Base-by-base conservation (phyloP, 2,797 vertebrate genomes). In the Anolis apletophallus region DNA sequence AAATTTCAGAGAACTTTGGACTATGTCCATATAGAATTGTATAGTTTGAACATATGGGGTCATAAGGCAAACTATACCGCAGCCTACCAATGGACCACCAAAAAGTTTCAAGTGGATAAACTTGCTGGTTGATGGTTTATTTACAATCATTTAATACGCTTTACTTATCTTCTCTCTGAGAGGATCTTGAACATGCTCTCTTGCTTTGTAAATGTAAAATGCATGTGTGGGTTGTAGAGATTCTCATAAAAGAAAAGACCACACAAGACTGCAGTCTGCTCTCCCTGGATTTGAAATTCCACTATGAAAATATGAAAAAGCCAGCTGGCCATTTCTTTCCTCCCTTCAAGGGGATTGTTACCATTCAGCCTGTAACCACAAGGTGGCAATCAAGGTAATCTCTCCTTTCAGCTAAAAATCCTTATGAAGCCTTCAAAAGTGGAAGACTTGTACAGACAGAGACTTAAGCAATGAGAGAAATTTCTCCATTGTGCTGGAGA, bases 311-410 rank as follows among this genome's bases (percentile, higher is more conserved):
- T 57, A 46, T 29, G 72, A 21, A 61, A 64, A 52, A 52, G 16
- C 19, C n/a, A 64, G 54, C 26, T 12, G n/a, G 5, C 5, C 13
- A 12, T 55, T 52, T 6, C 54, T 55, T 52, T 6, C 54, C 17
- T 4, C 14, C n/a, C 36, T 11, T 29, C 88, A 80, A 14, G 83
- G 79, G 83, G 9, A 36, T 50, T 32, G 9, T 29, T n/a, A 59
- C 10, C 5, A 78, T 93, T 89, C 90, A 86, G 3, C 1, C 64
- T 84, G 77, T 81, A 90, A 85, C 94, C 94, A 88, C 93, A 91
- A 94, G 94, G 67, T 93, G 94, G 94, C 93, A 93, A 93, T 83
- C 87, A 72, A 93, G 91, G 91, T 83, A 91, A 55, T 36, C 54
- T 76, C 80, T 83, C 10, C 34, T 0, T 7, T 0, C 72, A 78